Percentiles rank a stretch among this genome's conserved stretches.
These are phyloP conservation scores for Eueremaeus valkanovi DNA, from an alignment of 2,888 invertebrate species.

Conservation along the genomic window DNA sequence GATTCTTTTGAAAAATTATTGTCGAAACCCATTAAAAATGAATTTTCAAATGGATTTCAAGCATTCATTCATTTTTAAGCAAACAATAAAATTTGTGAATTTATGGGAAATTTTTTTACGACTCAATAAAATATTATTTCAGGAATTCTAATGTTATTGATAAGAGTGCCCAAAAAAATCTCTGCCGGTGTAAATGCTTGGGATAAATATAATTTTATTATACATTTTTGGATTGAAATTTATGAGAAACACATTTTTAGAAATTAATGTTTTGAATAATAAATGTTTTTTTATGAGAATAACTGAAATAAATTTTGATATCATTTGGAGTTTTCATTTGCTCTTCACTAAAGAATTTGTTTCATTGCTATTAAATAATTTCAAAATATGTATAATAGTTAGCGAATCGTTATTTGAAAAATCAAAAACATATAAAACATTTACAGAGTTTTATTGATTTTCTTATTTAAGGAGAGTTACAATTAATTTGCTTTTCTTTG, in stretches of 20 bases:
- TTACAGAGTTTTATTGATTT: constrained; percentile 3
- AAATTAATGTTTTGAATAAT: neutral
- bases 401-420: no score
- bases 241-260: neutral
- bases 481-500: constrained; percentile 1
- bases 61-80: neutral
- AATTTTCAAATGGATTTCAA: constrained; percentile 1
- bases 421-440: no score
- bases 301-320: neutral
- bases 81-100: constrained; percentile 21
- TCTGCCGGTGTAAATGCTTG: neutral
- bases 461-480: constrained; percentile 9
- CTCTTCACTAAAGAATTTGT: no score
- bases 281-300: neutral
- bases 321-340: no score
- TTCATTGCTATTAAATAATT: no score
- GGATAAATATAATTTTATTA: neutral
- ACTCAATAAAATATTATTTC: neutral
- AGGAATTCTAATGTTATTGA: neutral
- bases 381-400: no score
- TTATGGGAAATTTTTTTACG: neutral
- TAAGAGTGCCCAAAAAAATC: no score
- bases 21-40: constrained; percentile 3
- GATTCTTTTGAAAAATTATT: neutral
- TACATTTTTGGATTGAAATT: neutral